Evolutionary conservation across 1,140 invertebrate genomes (phyloP).

Genomic region (Danaus melanippus): DNA sequence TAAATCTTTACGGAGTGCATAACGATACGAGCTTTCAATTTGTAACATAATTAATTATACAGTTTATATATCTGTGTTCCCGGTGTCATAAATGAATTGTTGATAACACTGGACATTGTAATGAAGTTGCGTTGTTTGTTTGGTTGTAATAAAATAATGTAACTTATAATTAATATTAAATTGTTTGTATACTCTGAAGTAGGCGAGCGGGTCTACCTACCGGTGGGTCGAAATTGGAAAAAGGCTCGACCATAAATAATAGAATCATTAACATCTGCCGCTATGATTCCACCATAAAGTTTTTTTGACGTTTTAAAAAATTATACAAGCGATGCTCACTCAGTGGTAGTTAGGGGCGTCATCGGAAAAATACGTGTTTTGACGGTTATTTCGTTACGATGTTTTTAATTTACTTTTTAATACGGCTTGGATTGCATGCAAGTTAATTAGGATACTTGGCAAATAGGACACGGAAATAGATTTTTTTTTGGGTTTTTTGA

Average conservation of each 20-base stretch:
- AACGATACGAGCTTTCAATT: conserved; percentile 9
- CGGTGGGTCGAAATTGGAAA: conserved; percentile 36
- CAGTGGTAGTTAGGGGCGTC: conserved; percentile 36
- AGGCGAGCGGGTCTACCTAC: conserved; percentile 30
- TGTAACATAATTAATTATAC: conserved; percentile 11
- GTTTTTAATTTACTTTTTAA: conserved; percentile 34
- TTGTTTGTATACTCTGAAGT: too few relatives aligned
- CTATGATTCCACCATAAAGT: conserved; percentile 57
- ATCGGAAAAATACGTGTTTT: conserved; percentile 46
- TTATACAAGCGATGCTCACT: conserved; percentile 14
- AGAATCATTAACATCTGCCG: conserved; percentile 68
- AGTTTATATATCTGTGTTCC: too few relatives aligned
- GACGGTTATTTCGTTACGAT: conserved; percentile 48
- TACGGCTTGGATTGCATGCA: conserved; percentile 12
- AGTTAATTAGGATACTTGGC: conserved; percentile 1
- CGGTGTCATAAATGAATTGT: too few relatives aligned
- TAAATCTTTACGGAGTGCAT: conserved; percentile 6
- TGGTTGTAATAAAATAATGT: too few relatives aligned
- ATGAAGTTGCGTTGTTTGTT: too few relatives aligned
- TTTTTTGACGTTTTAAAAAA: conserved; percentile 47
- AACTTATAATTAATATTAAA: too few relatives aligned
- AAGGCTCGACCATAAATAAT: conserved; percentile 60
- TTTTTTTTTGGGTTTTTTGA: conserved; percentile 1
- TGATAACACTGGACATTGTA: too few relatives aligned
- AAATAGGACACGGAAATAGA: too few relatives aligned